These are phyloP conservation scores for Palythoa grandiflora DNA, from an alignment of 92 coral and sea anemone genomes.

Conservation along the genomic window DNA sequence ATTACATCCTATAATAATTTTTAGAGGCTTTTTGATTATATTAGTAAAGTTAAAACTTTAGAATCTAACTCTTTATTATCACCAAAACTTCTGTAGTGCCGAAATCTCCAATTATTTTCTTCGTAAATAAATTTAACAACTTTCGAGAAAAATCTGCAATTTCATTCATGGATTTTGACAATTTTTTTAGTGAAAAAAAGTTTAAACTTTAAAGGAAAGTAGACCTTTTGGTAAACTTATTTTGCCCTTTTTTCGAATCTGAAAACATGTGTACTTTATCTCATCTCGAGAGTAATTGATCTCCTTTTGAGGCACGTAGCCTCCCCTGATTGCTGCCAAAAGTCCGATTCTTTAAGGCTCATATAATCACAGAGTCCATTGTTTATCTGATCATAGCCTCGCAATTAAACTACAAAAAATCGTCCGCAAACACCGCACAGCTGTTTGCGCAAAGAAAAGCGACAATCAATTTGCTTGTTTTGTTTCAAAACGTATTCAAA, in stretches of 20 bases:
- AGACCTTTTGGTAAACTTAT: background rate
- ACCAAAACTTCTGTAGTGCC: background rate
- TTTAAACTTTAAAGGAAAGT: background rate
- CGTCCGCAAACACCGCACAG: conserved; percentile 34
- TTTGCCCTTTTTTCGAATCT: background rate
- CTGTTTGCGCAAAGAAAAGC: conserved; percentile 21
- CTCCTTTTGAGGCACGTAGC: background rate
- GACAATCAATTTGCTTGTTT: conserved; percentile 21
- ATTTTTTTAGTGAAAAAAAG: background rate
- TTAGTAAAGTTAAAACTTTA: background rate
- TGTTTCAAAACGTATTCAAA: conserved; percentile 34
- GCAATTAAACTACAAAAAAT: conserved; percentile 37
- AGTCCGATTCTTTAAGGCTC: background rate
- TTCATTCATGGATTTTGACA: background rate
- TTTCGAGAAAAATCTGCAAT: background rate
- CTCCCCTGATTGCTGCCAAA: conserved; percentile 28
- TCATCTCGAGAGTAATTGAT: conserved; percentile 35
- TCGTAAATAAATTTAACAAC: background rate
- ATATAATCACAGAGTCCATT: conserved; percentile 35
- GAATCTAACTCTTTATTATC: background rate
- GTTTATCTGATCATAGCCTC: conserved; percentile 23
- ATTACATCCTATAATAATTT: background rate
- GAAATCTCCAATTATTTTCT: background rate
- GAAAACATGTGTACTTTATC: background rate
- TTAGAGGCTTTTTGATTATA: background rate